Base-by-base conservation (phyloP, 2,797 vertebrate species). In the Myoxocephalus aenaeus region DNA sequence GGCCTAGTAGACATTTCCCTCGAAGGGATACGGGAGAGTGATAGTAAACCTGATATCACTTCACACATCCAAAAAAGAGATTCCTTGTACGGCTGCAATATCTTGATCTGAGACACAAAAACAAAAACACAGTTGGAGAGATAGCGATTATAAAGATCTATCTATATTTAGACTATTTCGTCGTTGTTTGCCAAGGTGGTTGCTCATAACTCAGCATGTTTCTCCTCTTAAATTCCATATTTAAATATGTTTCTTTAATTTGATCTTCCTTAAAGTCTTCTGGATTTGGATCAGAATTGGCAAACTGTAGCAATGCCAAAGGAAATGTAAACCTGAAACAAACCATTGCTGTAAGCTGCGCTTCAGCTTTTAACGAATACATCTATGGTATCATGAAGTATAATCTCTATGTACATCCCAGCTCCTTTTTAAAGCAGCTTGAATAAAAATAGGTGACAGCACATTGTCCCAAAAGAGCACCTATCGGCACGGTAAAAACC, bases 51-150 rank as follows among this genome's bases (percentile, higher is more conserved):
- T 46, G 63, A 65, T 78, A 18, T 58, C 36, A 14, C 48, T 25
- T 64, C 27, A 11, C 4, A 3, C 38, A 62, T 68, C 70, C 58
- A 65, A 80, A 65, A 12, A 18, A 67, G 44, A 18, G 75, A 70
- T 62, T 59, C 18, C 53, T 51, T 0, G 1, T 27, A 6, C 3
- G 20, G 8, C 46, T 5, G 32, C 9, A 5, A 15, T 65, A 65
- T 75, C 63, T 79, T 36, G n/a, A 71, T 63, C 5, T 17, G 4
- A 71, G 58, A 25, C 29, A 22, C 15, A 22, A 13, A 29, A 72
- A 46, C 54, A 77, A 56, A 53, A 59, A 42, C 40, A 42, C 13
- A 5, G 12, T 42, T 38, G 36, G 34, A 34, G 6, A 34, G 7
- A 3, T 14, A 13, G 4, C 13, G 40, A 14, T 14, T 42, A 14